Evolutionary conservation across 1,140 invertebrate species (phyloP).

Genomic region (Phymastichus coffea): DNA sequence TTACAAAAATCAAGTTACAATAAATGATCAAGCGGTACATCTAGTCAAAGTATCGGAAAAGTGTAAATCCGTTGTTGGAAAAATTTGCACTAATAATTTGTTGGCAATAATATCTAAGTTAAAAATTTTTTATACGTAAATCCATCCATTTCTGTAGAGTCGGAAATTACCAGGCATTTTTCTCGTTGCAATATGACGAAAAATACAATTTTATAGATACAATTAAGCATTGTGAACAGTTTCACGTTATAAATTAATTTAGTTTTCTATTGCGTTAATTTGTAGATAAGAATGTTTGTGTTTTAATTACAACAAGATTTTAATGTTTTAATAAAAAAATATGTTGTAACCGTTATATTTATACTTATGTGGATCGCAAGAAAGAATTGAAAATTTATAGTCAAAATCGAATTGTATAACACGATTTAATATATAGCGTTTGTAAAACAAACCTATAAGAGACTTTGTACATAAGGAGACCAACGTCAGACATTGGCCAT

Average conservation of each 20-base stretch:
- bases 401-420: too few species aligned
- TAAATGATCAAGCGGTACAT: constrained; percentile 29
- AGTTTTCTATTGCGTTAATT: constrained; percentile 6
- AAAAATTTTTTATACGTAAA: not conserved
- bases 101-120: constrained; percentile 26
- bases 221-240: constrained; percentile 5
- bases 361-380: too few species aligned
- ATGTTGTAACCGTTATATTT: not conserved
- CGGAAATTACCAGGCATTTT: not conserved
- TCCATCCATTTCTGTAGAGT: constrained; percentile 11
- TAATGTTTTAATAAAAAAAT: not conserved
- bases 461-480: too few species aligned
- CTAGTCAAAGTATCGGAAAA: constrained; percentile 28
- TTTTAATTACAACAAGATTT: not conserved
- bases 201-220: not conserved
- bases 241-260: constrained; percentile 15
- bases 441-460: not conserved
- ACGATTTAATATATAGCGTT: not conserved
- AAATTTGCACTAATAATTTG: constrained; percentile 21
- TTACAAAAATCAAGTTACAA: constrained; percentile 11
- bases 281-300: not conserved
- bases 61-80: constrained; percentile 17
- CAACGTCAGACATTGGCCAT: too few species aligned
- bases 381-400: too few species aligned
- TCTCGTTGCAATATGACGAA: not conserved